A percentile compares a stretch with the other conserved stretches of the same genome.
Conservation (phyloP, 1,140 invertebrate genomes). For the Leptinotarsa texana region DNA sequence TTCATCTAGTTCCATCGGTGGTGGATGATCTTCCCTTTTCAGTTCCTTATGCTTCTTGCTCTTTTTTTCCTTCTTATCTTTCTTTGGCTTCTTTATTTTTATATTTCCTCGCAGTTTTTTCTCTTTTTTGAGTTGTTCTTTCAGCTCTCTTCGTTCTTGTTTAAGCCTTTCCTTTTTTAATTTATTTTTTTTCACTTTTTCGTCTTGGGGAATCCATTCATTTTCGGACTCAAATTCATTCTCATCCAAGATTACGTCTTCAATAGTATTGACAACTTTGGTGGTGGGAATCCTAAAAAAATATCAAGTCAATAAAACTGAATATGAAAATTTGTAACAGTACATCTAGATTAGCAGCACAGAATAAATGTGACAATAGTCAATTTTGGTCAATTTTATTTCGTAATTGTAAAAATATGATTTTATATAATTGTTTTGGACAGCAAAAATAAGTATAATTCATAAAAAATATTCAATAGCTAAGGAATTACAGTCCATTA, state of each 20-base stretch:
- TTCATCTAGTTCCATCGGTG: conserved; percentile 57
- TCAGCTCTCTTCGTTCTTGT: conserved; percentile 2
- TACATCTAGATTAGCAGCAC: no score
- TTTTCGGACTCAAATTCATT: conserved; percentile 19
- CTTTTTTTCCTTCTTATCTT: conserved; percentile 26
- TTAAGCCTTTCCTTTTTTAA: conserved; percentile 14
- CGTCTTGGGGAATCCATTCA: conserved; percentile 29
- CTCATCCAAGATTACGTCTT: conserved; percentile 1
- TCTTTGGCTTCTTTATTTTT: conserved; percentile 24
- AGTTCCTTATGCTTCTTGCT: conserved; percentile 19
- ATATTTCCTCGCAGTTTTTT: background rate
- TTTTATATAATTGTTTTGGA: no score
- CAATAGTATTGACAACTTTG: no score
- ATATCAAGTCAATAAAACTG: no score
- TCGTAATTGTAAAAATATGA: no score
- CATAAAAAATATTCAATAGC: no score
- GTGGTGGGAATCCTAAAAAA: no score
- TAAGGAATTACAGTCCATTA: no score
- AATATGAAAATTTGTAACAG: no score
- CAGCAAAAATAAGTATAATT: no score
- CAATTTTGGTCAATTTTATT: no score
- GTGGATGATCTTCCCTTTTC: conserved; percentile 54
- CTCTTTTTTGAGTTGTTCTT: conserved; percentile 18
- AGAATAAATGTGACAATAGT: no score
- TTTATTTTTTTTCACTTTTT: conserved; percentile 54